A percentile compares a stretch with the other conserved stretches of the same genome.
phyloP scores from a whole-genome alignment of 1,140 invertebrate genomes.

The Paramacrobiotus metropolitanus region DNA sequence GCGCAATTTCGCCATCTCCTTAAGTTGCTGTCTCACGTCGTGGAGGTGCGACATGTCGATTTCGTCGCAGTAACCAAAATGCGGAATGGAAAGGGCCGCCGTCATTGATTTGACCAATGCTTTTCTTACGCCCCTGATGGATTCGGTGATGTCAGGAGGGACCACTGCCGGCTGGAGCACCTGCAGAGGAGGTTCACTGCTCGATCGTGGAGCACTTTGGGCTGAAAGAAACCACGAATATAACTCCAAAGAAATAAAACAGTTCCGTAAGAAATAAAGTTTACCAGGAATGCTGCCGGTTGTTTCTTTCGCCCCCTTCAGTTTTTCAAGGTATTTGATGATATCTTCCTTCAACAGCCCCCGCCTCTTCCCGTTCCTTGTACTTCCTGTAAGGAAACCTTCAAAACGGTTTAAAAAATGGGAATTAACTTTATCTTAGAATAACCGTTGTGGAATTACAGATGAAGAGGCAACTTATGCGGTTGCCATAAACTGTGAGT shows the following conservation, averaged over 20 bases:
- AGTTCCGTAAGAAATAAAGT: not conserved
- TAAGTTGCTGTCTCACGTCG: conserved; percentile 38
- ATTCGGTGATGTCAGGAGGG: conserved; percentile 16
- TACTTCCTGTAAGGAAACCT: conserved; percentile 50
- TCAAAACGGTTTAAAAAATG: no score
- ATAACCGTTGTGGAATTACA: no score
- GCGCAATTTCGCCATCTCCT: conserved; percentile 33
- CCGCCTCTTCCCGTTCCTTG: conserved; percentile 64
- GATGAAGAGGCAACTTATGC: no score
- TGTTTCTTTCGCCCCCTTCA: conserved; percentile 8
- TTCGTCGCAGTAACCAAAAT: conserved; percentile 65
- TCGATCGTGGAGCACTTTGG: not conserved
- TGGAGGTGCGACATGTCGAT: conserved; percentile 57
- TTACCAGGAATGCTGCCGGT: not conserved
- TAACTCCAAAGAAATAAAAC: not conserved
- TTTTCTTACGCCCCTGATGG: conserved; percentile 50
- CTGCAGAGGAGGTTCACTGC: not conserved
- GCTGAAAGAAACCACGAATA: not conserved
- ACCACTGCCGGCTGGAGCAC: not conserved
- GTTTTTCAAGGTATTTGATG: conserved; percentile 38
- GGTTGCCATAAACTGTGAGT: no score
- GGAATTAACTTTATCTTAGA: no score
- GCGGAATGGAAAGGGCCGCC: conserved; percentile 46
- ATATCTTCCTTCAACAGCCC: conserved; percentile 88
- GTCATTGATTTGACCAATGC: conserved; percentile 94